Base-by-base conservation (phyloP, 1,140 invertebrate genomes). In the Augochlora pura region DNA sequence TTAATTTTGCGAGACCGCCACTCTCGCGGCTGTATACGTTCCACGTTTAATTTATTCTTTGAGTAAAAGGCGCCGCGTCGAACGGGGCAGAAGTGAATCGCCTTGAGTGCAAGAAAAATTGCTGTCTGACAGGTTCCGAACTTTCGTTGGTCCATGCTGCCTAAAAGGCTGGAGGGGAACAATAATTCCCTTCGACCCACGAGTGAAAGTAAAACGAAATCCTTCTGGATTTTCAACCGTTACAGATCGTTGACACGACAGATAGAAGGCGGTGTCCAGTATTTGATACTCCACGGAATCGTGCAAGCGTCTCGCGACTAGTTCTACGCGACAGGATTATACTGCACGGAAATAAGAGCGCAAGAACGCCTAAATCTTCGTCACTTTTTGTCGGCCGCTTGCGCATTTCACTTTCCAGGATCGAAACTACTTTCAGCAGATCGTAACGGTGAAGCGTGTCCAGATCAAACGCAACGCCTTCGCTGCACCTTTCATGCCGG, bases 141-240 rank as follows among this genome's bases (percentile, higher is more conserved):
- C 8, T 54, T 65, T 25, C 23, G 38, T 7, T 25, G 42, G 16
- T 63, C 38, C 42, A 25, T 52, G 16, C 52, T 8, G 10, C 12
- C 54, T 18, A 32, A 69, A n/a, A 64, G 59, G 68, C 59, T n/a
- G 23, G 23, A 12, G 16, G 27, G n/a, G n/a, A 32, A 62, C 39
- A 74, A 72, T 25, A 52, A 18, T 25, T 78, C 82, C 73, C 64
- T 77, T 68, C 65, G 68, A 80, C 59, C 42, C 60, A 69, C 71
- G 69, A 80, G 87, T 85, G 88, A 89, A 89, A 89, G 88, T 89
- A 74, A 87, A 87, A 85, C 78, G 75, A 87, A 84, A 81, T 85
- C 80, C 82, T 82, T 87, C 78, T 70, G 62, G 49, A 59, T 80
- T 82, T 85, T 74, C 68, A 85, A 38, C 32, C 64, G 32, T 52